Conservation (phyloP, 2,888 invertebrate species). For the Lathronympha strigana region DNA sequence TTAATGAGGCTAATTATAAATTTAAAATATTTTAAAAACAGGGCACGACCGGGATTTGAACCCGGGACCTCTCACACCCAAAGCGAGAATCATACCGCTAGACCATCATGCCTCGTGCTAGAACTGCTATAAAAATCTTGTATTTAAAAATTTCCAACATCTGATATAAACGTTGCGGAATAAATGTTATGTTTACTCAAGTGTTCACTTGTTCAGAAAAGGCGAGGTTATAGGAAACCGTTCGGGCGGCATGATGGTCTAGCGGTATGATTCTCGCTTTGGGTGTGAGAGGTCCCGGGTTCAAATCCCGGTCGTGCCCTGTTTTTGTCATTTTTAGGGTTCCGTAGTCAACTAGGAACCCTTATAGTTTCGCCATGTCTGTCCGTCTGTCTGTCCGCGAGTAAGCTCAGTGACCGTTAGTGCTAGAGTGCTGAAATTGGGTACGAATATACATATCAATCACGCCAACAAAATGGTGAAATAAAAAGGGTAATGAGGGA, state of each 20-base stretch:
- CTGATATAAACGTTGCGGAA: too few relatives aligned
- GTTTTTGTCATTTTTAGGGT: too few relatives aligned
- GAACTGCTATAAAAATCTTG: not conserved
- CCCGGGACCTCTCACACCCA: slow-evolving; percentile 63
- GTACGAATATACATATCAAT: too few relatives aligned
- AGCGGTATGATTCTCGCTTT: slow-evolving; percentile 75
- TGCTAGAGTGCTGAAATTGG: too few relatives aligned
- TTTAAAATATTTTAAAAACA: slow-evolving; percentile 13
- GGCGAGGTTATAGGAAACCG: too few relatives aligned
- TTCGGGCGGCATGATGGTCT: slow-evolving; percentile 77
- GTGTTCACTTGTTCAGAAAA: too few relatives aligned
- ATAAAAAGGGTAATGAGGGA: too few relatives aligned
- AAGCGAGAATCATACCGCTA: slow-evolving; percentile 75
- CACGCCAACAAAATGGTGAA: too few relatives aligned
- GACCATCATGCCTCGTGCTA: slow-evolving; percentile 66
- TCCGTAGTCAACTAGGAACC: too few relatives aligned
- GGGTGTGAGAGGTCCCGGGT: slow-evolving; percentile 62
- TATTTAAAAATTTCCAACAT: not conserved
- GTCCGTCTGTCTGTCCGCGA: too few relatives aligned
- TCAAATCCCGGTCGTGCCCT: slow-evolving; percentile 54
- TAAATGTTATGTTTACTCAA: slow-evolving; percentile 25
- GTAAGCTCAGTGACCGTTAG: too few relatives aligned
- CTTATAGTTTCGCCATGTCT: too few relatives aligned
- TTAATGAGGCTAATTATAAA: not conserved
- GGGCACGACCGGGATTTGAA: slow-evolving; percentile 55